Evolutionary conservation across 2,113 vertebrate species (phyloP).

Genomic region (Dicerorhinus sumatrensis): DNA sequence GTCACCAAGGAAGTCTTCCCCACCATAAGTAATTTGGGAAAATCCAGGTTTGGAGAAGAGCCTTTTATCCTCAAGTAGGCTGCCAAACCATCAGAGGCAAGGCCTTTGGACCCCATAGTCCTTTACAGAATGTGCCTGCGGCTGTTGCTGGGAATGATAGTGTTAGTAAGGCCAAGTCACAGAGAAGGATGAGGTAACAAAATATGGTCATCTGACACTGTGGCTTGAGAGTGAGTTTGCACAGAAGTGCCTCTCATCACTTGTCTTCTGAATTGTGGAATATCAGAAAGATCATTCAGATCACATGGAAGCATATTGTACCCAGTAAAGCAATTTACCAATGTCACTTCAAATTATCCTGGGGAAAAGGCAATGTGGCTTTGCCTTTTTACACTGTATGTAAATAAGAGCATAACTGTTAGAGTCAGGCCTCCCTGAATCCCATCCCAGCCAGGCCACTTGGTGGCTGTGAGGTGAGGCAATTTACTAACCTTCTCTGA

Average conservation of each 20-base stretch:
- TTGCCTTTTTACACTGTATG: not conserved
- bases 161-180: not conserved
- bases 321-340: not conserved
- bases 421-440: not conserved
- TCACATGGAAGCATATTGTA: not conserved
- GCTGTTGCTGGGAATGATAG: not conserved
- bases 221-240: not conserved
- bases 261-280: constrained; percentile 29
- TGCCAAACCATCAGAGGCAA: not conserved
- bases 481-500: not conserved
- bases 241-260: not conserved
- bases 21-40: not conserved
- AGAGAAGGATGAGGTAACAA: not conserved
- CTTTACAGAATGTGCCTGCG: too few species aligned
- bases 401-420: not conserved
- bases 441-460: not conserved
- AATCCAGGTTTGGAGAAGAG: not conserved
- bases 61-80: not conserved
- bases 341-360: not conserved
- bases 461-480: not conserved
- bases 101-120: not conserved
- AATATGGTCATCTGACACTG: not conserved
- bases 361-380: not conserved
- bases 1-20: not conserved
- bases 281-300: not conserved